Evolutionary conservation across 2,888 invertebrate genomes (phyloP), one percentile per base, ranked within the genome.

Genomic region (Hydriomena furcata): DNA sequence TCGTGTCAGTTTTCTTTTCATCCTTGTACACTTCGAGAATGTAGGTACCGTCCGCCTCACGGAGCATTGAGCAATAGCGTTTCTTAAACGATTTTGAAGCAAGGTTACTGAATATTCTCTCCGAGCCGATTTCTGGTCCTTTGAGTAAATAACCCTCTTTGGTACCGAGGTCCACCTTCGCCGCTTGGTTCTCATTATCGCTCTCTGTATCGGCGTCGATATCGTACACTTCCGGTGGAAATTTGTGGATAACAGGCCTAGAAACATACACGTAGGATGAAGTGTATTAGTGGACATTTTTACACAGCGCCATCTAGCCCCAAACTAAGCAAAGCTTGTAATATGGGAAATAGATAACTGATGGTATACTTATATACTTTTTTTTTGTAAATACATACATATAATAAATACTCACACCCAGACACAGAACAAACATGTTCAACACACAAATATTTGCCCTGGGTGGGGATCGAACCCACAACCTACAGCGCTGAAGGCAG

Each of bases 81-180:
- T 97, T 92, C 86, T 98, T 98, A 79, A 97, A 98, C 46, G 97
- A 97, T 84, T 97, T 97, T 12, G 97, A 97, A 58, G 96, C 96
- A 68, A 98, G 95, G 79, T 97, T 96, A 58, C 95, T 95, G 85
- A 98, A 97, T 91, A 97, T 96, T 60, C 96, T 93, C 79, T 98
- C 98, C 41, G 95, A 95, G 53, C 95, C 95, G 55, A 96, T 95
- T 84, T 98, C 98, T 5, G 98, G 97, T 32, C 98, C 98, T 83
- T 97, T 98, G 84, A 96, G 92, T 66, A 98, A 87, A 89, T 95
- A 97, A 0, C 98, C 98, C 82, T 97, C 95, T 85, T 97, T 98
- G 38, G 96, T 95, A 58, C 97, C 95, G 50, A 94, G 92, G 74
- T 95, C 95, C 63, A 93, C 92, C 72, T 94, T 94, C 1, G 93